These are phyloP conservation scores for Thripadectes ignobilis DNA, from an alignment of 2,797 vertebrate genomes.

Conservation along the genomic window DNA sequence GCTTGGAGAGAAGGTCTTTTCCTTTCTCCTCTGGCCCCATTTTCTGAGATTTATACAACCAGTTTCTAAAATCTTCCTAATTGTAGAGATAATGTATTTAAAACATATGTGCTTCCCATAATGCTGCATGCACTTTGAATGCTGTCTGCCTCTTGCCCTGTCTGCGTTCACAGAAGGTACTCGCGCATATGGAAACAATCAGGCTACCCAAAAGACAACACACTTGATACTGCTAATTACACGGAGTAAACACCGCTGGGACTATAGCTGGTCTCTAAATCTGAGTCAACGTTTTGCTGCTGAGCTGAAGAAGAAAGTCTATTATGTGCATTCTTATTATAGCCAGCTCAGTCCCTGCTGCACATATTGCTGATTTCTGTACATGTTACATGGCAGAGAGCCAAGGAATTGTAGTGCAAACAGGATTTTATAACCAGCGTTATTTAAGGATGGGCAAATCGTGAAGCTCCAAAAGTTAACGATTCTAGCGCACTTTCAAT, in stretches of 20 bases:
- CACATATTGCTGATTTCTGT: slow-evolving; percentile 44
- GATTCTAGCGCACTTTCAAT: slow-evolving; percentile 51
- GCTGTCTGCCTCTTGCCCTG: neutral
- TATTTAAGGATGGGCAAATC: slow-evolving; percentile 60
- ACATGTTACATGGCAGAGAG: neutral
- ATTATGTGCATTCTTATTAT: neutral
- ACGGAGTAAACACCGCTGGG: slow-evolving; percentile 34
- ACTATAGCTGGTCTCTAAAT: slow-evolving; percentile 41
- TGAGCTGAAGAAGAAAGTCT: slow-evolving; percentile 26
- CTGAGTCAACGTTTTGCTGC: slow-evolving; percentile 44
- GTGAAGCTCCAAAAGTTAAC: slow-evolving; percentile 53
- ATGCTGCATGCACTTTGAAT: neutral
- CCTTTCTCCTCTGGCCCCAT: neutral
- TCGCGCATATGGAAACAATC: slow-evolving; percentile 72
- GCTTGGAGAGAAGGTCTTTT: neutral
- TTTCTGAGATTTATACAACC: slow-evolving; percentile 53
- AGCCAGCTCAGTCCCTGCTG: slow-evolving; percentile 12
- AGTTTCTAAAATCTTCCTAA: slow-evolving; percentile 63
- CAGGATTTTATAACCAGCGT: slow-evolving; percentile 44
- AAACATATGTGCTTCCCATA: slow-evolving; percentile 57
- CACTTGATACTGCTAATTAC: slow-evolving; percentile 59
- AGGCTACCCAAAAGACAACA: slow-evolving; percentile 66
- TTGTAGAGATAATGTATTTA: slow-evolving; percentile 67
- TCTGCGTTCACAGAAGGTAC: slow-evolving; percentile 26
- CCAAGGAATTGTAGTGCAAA: slow-evolving; percentile 31